These are phyloP conservation scores for Tipula helvola DNA, from an alignment of 2,888 invertebrate genomes.

Conservation along the genomic window DNA sequence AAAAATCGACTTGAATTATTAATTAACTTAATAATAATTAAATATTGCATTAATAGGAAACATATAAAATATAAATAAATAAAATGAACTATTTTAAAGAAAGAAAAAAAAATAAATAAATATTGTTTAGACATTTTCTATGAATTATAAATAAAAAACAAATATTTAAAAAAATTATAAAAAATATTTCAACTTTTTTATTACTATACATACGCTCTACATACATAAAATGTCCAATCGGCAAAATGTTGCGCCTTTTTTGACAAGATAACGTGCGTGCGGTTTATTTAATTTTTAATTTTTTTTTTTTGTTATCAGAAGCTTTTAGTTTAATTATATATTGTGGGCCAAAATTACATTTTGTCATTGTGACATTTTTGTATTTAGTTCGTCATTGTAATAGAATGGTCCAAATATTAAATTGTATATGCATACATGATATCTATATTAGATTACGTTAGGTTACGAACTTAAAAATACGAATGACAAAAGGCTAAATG, in stretches of 20 bases:
- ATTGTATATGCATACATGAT: not conserved
- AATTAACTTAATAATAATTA: not conserved
- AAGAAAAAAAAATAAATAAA: not conserved
- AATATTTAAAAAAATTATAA: slow-evolving; percentile 14
- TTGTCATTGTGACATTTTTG: not conserved
- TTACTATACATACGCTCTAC: not conserved
- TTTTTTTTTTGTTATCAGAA: not conserved
- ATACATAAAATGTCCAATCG: slow-evolving; percentile 16
- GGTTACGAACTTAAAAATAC: not conserved
- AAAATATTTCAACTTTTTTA: slow-evolving; percentile 13
- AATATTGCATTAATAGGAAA: not conserved
- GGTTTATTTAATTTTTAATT: not conserved
- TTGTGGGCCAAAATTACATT: not conserved
- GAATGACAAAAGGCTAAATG: not conserved
- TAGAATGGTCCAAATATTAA: not conserved
- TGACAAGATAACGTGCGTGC: not conserved
- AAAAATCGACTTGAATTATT: not conserved
- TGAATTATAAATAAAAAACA: slow-evolving; percentile 14
- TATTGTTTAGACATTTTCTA: slow-evolving; percentile 8
- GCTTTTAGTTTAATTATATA: not conserved
- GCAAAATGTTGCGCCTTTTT: slow-evolving; percentile 18
- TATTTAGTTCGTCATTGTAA: not conserved
- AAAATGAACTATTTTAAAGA: not conserved
- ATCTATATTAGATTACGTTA: not conserved
- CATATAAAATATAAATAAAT: not conserved